Evolutionary conservation across 1,140 invertebrate species (phyloP), one percentile per base, ranked within the genome.

Genomic region (Mylabris phalerata): DNA sequence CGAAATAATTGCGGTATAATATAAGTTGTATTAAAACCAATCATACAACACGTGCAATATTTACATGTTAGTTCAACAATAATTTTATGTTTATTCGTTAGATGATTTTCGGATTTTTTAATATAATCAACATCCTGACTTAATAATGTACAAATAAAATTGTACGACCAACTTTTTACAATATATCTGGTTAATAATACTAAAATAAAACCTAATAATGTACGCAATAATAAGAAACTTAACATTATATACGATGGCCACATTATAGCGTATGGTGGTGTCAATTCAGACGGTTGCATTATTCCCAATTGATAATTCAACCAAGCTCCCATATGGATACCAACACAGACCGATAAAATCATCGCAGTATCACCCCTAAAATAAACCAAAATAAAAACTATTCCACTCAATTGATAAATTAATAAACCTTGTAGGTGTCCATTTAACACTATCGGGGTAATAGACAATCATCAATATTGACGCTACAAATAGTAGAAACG

Each of bases 301-400:
- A 83, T 77, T 26, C 89, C 88, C 11, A 84, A 78, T 71, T 86
- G 87, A 72, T 85, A 92, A 76, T 92, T 91, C 4, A 89, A 75
- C 90, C 91, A 94, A 2, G 88, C 81, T n/a, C 90, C 92, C 6
- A 83, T 74, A 46, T 87, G 80, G 48, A 92, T 77, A 41, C 92
- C 92, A n/a, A 84, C 82, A 57, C 84, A 85, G 5, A 91, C 86
- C 24, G 86, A 87, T 45, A 94, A 75, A 50, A 93, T 88, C 76
- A 91, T 85, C 6, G 89, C 84, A 1, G 92, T 93, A 72, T 95
- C 92, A 26, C 90, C 89, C 71, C 92, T 91, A 72, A 32, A 32
- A 32, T 32, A 5, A 32, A 32, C 25, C 80, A 81, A 66, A 62
- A n/a, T 55, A 13, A n/a, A 13, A n/a, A 54, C 38, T 26, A 19